Percentiles rank a stretch among this genome's conserved stretches.
Conservation (phyloP, 2,113 vertebrate species). For the Muntiacus muntjak region DNA sequence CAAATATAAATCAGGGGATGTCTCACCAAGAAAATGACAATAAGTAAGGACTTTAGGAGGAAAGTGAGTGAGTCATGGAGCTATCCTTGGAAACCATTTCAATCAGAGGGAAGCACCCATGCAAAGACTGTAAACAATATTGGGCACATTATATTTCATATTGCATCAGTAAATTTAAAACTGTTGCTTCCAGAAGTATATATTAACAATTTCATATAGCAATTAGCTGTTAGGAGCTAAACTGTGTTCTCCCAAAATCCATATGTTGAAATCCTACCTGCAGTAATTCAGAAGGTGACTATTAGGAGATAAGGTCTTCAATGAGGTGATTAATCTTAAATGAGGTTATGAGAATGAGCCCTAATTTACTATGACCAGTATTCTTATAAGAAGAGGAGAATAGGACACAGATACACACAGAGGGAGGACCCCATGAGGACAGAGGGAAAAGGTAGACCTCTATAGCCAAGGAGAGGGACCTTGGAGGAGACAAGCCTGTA, state of each 20-base stretch:
- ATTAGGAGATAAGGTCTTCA: not conserved
- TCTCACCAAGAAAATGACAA: not conserved
- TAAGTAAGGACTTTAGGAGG: not conserved
- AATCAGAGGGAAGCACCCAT: not conserved
- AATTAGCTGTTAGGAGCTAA: not conserved
- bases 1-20: not conserved
- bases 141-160: not conserved
- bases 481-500: not conserved
- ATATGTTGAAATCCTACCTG: not conserved
- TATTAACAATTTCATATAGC: not conserved
- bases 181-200: not conserved
- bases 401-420: not conserved
- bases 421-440: not conserved
- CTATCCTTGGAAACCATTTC: not conserved
- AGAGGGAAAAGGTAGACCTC: not conserved
- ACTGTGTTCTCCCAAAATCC: not conserved
- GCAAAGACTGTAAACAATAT: not conserved
- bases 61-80: not conserved
- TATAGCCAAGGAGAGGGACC: not conserved
- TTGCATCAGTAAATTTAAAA: not conserved
- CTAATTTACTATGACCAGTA: not conserved
- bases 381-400: not conserved
- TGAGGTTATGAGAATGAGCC: not conserved
- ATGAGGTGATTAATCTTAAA: not conserved
- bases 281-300: not conserved